Evolutionary conservation across 1,140 invertebrate genomes (phyloP).

Genomic region (Aporrectodea caliginosa): DNA sequence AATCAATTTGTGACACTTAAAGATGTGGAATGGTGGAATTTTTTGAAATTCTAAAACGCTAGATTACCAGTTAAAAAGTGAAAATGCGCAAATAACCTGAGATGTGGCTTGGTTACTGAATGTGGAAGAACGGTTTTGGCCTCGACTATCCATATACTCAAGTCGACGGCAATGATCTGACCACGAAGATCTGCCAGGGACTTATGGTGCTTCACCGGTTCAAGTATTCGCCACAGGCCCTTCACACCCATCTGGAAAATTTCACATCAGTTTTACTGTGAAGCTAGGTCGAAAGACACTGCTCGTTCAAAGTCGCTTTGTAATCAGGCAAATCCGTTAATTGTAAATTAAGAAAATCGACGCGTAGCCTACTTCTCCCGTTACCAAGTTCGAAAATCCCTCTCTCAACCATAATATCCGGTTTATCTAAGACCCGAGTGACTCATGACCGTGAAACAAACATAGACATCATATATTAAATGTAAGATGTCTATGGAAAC

Average conservation of each 20-base stretch:
- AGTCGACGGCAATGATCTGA: constrained; percentile 51
- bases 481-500: too few species aligned
- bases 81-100: too few species aligned
- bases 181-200: constrained; percentile 42
- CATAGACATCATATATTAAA: too few species aligned
- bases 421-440: too few species aligned
- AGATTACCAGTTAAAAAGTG: too few species aligned
- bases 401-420: too few species aligned
- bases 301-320: neutral
- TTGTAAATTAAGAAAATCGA: neutral
- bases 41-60: too few species aligned
- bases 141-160: constrained; percentile 53
- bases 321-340: neutral
- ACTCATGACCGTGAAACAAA: too few species aligned
- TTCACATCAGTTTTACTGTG: neutral
- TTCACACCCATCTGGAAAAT: constrained; percentile 47
- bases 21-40: too few species aligned
- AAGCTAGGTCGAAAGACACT: neutral
- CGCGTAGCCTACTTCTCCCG: too few species aligned
- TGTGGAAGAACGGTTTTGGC: constrained; percentile 46
- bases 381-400: too few species aligned
- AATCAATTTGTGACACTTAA: too few species aligned
- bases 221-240: constrained; percentile 48
- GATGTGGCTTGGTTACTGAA: constrained; percentile 45
- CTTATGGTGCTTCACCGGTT: constrained; percentile 41